Conservation (phyloP, 2,113 vertebrate genomes). For the Oreochromis tanganicae region DNA sequence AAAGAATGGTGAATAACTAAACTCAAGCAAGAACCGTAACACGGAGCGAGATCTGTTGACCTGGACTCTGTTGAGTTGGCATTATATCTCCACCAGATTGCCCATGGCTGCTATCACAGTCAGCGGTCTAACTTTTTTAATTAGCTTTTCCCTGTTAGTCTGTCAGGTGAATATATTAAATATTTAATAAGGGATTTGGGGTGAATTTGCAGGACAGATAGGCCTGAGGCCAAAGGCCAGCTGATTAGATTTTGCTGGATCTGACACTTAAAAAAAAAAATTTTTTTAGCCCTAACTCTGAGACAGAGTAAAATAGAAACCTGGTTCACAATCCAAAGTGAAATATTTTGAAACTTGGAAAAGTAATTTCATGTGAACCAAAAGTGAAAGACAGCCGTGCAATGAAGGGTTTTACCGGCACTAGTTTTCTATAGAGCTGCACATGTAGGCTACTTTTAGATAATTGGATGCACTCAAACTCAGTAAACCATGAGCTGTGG, state of each 20-base stretch:
- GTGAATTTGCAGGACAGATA: slow-evolving; percentile 24
- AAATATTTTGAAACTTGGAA: not conserved
- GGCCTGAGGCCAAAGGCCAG: not conserved
- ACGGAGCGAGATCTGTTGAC: not conserved
- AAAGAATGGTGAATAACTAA: not conserved
- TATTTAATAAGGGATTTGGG: slow-evolving; percentile 40
- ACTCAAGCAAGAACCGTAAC: not conserved
- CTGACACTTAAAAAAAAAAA: not conserved
- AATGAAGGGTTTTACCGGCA: not conserved
- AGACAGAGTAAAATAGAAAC: slow-evolving; percentile 5
- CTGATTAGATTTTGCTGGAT: slow-evolving; percentile 15
- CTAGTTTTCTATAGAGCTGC: not conserved
- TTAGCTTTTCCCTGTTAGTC: slow-evolving; percentile 15
- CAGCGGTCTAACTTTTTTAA: slow-evolving; percentile 22
- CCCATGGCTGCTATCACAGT: slow-evolving; percentile 5
- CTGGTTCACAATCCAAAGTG: not conserved
- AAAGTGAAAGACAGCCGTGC: not conserved
- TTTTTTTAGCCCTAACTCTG: not conserved
- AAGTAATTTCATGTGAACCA: not conserved
- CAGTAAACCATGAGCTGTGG: slow-evolving; percentile 2
- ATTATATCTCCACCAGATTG: not conserved
- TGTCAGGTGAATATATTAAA: slow-evolving; percentile 39
- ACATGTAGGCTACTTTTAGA: slow-evolving; percentile 11
- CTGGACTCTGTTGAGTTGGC: not conserved
- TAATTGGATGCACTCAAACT: slow-evolving; percentile 6